Evolutionary conservation across 1,140 invertebrate genomes (phyloP).

Genomic region (Solen grandis): DNA sequence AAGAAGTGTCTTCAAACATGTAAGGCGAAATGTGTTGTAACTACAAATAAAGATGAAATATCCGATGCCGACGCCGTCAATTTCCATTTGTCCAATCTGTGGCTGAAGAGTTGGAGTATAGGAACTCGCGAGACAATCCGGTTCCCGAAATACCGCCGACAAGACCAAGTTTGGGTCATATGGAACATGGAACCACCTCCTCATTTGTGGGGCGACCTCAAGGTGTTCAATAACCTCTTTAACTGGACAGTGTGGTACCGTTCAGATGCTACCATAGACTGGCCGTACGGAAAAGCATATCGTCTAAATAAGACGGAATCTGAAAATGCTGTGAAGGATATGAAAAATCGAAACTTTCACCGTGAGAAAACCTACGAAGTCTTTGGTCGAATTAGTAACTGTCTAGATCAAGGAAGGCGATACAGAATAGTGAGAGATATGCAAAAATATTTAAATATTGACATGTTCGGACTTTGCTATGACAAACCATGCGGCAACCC

Average conservation of each 20-base stretch:
- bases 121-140: conserved; percentile 38
- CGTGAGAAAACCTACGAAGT: conserved; percentile 73
- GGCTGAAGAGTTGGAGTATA: conserved; percentile 44
- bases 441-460: conserved; percentile 82
- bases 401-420: conserved; percentile 83
- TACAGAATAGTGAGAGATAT: conserved; percentile 83
- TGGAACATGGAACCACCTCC: conserved; percentile 68
- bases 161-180: conserved; percentile 68
- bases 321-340: neutral
- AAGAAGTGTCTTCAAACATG: conserved; percentile 24
- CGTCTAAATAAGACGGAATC: conserved; percentile 26
- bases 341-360: conserved; percentile 47
- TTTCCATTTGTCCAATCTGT: conserved; percentile 66
- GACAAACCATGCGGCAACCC: conserved; percentile 63
- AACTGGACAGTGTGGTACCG: conserved; percentile 74
- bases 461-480: conserved; percentile 84
- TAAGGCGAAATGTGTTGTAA: conserved; percentile 52
- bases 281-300: conserved; percentile 62
- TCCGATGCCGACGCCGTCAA: conserved; percentile 68
- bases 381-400: conserved; percentile 86
- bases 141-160: conserved; percentile 56
- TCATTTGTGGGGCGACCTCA: conserved; percentile 58
- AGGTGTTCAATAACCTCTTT: conserved; percentile 57
- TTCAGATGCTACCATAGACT: conserved; percentile 65
- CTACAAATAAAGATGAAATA: conserved; percentile 62